Evolutionary conservation across 2,797 vertebrate species (phyloP).

Genomic region (Parauchenoglanis punctatus): DNA sequence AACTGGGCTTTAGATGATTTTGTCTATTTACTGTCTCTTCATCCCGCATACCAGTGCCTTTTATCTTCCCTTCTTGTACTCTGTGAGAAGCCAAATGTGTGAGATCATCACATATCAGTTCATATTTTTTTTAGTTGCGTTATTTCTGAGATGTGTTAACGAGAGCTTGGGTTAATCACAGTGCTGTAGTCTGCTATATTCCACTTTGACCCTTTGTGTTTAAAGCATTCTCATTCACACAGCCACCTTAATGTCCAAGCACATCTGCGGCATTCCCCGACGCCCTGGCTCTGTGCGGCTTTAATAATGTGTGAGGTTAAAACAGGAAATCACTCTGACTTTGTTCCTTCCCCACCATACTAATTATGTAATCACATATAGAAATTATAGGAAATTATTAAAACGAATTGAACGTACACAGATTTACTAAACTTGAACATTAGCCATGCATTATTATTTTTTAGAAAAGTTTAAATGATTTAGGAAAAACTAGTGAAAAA

Average conservation of each 20-base stretch:
- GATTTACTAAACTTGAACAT: neutral
- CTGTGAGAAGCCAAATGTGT: neutral
- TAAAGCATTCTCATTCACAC: neutral
- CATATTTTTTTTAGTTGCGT: neutral
- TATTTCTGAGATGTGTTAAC: neutral
- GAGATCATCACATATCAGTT: neutral
- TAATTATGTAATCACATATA: neutral
- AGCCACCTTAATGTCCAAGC: neutral
- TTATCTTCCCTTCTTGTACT: neutral
- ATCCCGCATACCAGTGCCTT: conserved; percentile 48
- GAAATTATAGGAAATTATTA: neutral
- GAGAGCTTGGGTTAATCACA: neutral
- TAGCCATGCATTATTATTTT: neutral
- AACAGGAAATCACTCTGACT: neutral
- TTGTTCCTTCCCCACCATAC: neutral
- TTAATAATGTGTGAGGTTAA: neutral
- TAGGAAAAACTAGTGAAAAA: neutral
- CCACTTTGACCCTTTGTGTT: neutral
- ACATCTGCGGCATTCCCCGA: neutral
- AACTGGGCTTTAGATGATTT: neutral
- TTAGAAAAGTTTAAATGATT: neutral
- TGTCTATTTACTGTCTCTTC: neutral
- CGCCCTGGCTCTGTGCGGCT: neutral
- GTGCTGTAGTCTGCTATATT: neutral
- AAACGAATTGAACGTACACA: neutral